Base-by-base conservation (phyloP, 2,113 vertebrate species). In the Ancistrus triradiatus region DNA sequence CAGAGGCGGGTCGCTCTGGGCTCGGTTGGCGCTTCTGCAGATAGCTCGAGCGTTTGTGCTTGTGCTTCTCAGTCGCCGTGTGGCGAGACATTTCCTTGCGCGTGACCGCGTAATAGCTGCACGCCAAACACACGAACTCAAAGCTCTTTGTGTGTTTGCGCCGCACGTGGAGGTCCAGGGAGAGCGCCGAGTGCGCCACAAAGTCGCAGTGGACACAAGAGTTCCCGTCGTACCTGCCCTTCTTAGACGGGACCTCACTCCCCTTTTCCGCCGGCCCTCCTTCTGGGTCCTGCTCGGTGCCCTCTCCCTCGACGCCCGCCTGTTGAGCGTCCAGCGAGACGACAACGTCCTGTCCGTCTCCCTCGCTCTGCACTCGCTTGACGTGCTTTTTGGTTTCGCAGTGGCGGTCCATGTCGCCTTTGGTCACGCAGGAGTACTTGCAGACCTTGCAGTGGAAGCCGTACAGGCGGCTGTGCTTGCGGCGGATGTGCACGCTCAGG, bases 361-460 rank as follows among this genome's bases (percentile, higher is more conserved):
- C 51, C 17, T 91, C 88, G 35, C 85, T 77, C 69, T 91, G 85
- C n/a, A 88, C 86, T 10, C 92, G 93, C 46, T 80, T 88, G 60
- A 88, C 83, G 55, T 99, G 97, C 63, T 99, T 99, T 80, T 94
- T 98, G 6, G 97, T 99, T 53, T 93, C 85, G 75, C 95, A 97
- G 33, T 99, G 97, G 1, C 97, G 94, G 64, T 98, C 97, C 93
- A 99, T 99, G 65, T 99, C 97, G 42, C 97, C 97, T 88, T 98
- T 98, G 40, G 97, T 99, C 46, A 99, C 97, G 0, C 94, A 98
- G 65, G 90, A 97, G 56, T 98, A 99, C 78, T 90, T 95, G 72
- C 97, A 99, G 50, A 96, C 78, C 50, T 89, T 95, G 78, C 97
- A 99, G 72, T 90, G 87, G 70, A 94, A 99, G 68, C 93, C 94